phyloP scores from a whole-genome alignment of 53 echinoderm and acorn worm genomes.

The Hippasteria phrygiana region DNA sequence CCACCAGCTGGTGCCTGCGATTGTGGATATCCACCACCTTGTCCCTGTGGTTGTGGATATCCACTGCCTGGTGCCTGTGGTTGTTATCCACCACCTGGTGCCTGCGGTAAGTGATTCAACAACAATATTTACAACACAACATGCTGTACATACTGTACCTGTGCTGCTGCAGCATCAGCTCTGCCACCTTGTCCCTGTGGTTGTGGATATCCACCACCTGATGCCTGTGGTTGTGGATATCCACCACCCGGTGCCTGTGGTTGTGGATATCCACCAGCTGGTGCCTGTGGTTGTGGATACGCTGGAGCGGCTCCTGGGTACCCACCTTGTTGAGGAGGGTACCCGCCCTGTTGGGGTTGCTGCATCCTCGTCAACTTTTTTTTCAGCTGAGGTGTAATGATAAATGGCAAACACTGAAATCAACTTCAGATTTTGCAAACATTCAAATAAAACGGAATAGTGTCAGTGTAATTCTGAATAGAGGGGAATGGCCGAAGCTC shows the following conservation, averaged over 20 bases:
- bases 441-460: too few species aligned
- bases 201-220: slow-evolving; percentile 57
- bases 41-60: too few species aligned
- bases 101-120: too few species aligned
- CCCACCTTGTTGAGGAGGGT: slow-evolving; percentile 35
- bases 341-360: slow-evolving; percentile 55
- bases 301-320: slow-evolving; percentile 35
- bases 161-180: slow-evolving; percentile 25
- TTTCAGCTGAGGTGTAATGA: too few species aligned
- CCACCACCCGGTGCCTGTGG: slow-evolving; percentile 51
- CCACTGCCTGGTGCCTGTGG: too few species aligned
- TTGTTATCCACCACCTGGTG: too few species aligned
- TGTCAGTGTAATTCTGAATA: too few species aligned
- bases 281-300: slow-evolving; percentile 30
- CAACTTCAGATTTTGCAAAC: too few species aligned
- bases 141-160: slow-evolving; percentile 20
- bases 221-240: slow-evolving; percentile 27
- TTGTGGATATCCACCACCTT: too few species aligned
- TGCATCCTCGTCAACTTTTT: background rate
- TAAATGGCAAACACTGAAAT: too few species aligned
- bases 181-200: slow-evolving; percentile 47
- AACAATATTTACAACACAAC: background rate
- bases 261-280: slow-evolving; percentile 54
- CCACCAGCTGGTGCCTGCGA: too few species aligned
- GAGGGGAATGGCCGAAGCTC: too few species aligned